phyloP scores from a whole-genome alignment of 2,797 vertebrate genomes.

The Paguma larvata region DNA sequence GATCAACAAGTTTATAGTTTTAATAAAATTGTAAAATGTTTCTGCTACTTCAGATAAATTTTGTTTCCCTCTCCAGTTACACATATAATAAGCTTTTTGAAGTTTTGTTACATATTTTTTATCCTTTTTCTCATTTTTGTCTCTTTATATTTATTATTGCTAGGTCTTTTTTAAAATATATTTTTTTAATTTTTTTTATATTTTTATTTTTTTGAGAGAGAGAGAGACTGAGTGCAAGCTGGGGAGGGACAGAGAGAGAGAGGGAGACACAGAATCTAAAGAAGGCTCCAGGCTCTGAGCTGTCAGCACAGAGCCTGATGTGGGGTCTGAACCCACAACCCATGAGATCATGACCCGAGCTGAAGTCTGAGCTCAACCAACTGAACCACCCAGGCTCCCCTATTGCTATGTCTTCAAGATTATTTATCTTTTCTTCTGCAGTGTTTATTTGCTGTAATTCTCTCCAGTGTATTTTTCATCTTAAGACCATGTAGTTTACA shows the following conservation, averaged over 20 bases:
- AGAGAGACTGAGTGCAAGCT: too few relatives aligned
- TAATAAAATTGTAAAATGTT: not conserved
- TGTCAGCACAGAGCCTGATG: too few relatives aligned
- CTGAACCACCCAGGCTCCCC: too few relatives aligned
- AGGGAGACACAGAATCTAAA: too few relatives aligned
- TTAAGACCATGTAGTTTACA: not conserved
- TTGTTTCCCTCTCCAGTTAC: not conserved
- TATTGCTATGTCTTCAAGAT: not conserved
- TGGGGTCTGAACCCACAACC: too few relatives aligned
- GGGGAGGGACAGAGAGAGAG: too few relatives aligned
- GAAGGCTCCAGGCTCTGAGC: too few relatives aligned
- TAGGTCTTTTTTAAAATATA: not conserved
- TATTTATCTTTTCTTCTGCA: not conserved
- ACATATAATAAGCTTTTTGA: not conserved
- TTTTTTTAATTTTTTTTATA: too few relatives aligned
- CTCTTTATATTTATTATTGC: not conserved
- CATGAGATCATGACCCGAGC: too few relatives aligned
- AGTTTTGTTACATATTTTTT: not conserved
- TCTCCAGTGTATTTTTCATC: not conserved
- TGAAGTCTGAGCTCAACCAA: too few relatives aligned
- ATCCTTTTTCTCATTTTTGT: not conserved
- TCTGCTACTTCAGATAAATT: not conserved
- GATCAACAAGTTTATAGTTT: not conserved
- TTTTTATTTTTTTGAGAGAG: too few relatives aligned
- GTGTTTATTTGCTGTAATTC: not conserved